Conservation (phyloP, 2,797 vertebrate genomes). For the Craterocephalus amniculus region DNA sequence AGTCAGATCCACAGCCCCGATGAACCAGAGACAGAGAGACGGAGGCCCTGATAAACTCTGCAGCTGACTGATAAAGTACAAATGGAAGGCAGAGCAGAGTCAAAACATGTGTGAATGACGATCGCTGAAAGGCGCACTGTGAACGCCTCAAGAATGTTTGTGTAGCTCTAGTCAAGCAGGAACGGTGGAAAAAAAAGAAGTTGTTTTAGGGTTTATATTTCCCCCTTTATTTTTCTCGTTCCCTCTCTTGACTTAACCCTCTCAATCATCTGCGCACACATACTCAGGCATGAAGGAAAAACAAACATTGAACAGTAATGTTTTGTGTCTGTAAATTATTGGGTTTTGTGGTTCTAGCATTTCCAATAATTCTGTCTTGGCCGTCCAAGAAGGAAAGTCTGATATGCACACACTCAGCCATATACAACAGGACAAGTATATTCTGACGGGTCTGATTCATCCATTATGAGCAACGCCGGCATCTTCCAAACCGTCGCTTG, state of each 20-base stretch:
- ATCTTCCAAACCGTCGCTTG: background rate
- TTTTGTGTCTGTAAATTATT: constrained; percentile 64
- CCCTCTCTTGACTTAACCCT: constrained; percentile 29
- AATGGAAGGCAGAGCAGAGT: constrained; percentile 49
- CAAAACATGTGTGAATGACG: constrained; percentile 49
- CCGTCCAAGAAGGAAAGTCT: constrained; percentile 46
- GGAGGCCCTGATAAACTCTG: constrained; percentile 53
- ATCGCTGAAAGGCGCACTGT: constrained; percentile 47
- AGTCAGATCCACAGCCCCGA: constrained; percentile 33
- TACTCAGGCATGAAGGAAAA: constrained; percentile 49
- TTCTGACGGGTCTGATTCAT: constrained; percentile 42
- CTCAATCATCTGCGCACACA: constrained; percentile 49
- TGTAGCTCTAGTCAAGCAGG: constrained; percentile 37
- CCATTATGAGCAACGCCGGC: constrained; percentile 26
- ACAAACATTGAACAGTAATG: constrained; percentile 62
- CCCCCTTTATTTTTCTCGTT: constrained; percentile 56
- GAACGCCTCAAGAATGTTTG: constrained; percentile 58
- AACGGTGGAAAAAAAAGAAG: constrained; percentile 34
- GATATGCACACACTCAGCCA: constrained; percentile 15
- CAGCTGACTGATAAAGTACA: constrained; percentile 54
- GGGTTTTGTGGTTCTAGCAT: constrained; percentile 56
- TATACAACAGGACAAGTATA: constrained; percentile 8
- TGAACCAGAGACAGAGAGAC: constrained; percentile 35
- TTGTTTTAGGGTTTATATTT: constrained; percentile 64
- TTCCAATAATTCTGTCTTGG: constrained; percentile 62